Conservation (phyloP, 2,888 invertebrate genomes). For the Serripes groenlandicus region DNA sequence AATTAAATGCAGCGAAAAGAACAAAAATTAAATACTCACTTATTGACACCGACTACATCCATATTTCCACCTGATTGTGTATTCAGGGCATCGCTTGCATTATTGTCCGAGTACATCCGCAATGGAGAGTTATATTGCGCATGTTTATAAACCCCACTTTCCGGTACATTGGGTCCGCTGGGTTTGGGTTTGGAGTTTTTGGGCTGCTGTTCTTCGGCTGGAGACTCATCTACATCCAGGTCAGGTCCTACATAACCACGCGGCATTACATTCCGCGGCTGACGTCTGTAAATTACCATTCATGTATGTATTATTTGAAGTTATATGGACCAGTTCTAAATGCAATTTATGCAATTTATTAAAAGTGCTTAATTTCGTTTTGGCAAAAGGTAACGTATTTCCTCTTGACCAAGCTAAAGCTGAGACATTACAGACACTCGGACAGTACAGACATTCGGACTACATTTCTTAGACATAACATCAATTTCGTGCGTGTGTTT, state of each 20-base stretch:
- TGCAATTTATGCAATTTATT: too few species aligned
- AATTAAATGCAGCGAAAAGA: not conserved
- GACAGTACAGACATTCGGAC: too few species aligned
- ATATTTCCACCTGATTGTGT: constrained; percentile 63
- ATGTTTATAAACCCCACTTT: constrained; percentile 65
- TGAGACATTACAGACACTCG: too few species aligned
- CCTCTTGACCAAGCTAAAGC: too few species aligned
- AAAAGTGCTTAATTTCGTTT: too few species aligned
- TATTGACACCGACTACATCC: constrained; percentile 65
- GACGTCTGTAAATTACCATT: constrained; percentile 63
- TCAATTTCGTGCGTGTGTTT: too few species aligned
- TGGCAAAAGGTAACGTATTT: too few species aligned
- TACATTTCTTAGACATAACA: too few species aligned
- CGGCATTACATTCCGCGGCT: constrained; percentile 71
- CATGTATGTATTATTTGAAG: too few species aligned
- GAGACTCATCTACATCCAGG: constrained; percentile 50
- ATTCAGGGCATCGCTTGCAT: constrained; percentile 69
- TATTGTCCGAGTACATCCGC: constrained; percentile 82
- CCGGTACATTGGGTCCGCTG: constrained; percentile 51
- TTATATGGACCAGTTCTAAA: too few species aligned
- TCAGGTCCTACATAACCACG: constrained; percentile 70
- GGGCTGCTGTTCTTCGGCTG: constrained; percentile 38
- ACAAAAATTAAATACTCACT: constrained; percentile 42
- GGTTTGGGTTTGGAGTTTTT: constrained; percentile 45
- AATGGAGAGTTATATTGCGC: constrained; percentile 85